phyloP scores from a whole-genome alignment of 2,797 vertebrate genomes.

The Enteromius radiatus region DNA sequence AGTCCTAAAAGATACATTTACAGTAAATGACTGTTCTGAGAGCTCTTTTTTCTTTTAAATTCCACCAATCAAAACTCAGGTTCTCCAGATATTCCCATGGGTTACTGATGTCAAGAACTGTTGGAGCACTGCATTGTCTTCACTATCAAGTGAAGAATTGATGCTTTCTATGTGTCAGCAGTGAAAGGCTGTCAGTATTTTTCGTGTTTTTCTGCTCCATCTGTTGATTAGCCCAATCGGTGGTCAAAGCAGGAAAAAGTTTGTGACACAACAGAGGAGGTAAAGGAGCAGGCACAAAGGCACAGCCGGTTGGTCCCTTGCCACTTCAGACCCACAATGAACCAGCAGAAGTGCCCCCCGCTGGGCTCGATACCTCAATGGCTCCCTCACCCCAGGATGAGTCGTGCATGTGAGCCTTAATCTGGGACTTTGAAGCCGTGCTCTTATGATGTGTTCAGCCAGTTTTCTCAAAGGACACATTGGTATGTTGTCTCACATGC shows the following conservation, averaged over 20 bases:
- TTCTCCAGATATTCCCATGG: conserved; percentile 33
- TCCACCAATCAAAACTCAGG: conserved; percentile 13
- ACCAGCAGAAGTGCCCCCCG: conserved; percentile 67
- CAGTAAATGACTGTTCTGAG: conserved; percentile 12
- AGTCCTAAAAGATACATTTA: conserved; percentile 13
- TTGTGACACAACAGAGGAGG: conserved; percentile 73
- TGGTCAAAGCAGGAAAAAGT: conserved; percentile 73
- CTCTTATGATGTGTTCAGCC: conserved; percentile 73
- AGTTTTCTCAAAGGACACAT: conserved; percentile 63
- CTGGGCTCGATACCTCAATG: conserved; percentile 73
- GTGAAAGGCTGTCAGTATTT: conserved; percentile 62
- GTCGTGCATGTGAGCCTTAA: conserved; percentile 69
- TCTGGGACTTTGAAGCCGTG: conserved; percentile 47
- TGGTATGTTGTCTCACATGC: conserved; percentile 40
- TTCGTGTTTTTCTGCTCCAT: conserved; percentile 68
- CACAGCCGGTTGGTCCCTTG: conserved; percentile 70
- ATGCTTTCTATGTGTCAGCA: conserved; percentile 49
- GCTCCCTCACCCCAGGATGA: conserved; percentile 71
- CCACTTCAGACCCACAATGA: conserved; percentile 73
- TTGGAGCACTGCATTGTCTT: conserved; percentile 53
- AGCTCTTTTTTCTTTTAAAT: conserved; percentile 6
- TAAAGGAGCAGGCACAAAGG: conserved; percentile 74
- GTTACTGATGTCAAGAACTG: conserved; percentile 49
- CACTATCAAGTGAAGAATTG: conserved; percentile 43
- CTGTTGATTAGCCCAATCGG: conserved; percentile 72